phyloP scores from a whole-genome alignment of 2,888 invertebrate species.

The Drosophila sordidapex region DNA sequence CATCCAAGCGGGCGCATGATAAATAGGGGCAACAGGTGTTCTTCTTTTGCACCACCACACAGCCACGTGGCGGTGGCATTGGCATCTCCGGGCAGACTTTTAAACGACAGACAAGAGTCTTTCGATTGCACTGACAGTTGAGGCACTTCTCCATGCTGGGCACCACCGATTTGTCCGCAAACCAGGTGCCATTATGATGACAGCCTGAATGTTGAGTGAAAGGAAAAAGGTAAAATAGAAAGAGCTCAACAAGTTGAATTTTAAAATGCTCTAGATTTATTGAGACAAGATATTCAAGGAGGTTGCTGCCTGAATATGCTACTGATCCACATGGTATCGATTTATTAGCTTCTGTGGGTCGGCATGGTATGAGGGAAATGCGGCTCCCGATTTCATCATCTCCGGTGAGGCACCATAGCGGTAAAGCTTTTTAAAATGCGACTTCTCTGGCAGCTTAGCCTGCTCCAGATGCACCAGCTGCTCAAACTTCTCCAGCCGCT shows the following conservation, averaged over 20 bases:
- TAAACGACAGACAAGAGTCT: slow-evolving; percentile 91
- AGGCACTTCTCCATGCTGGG: slow-evolving; percentile 91
- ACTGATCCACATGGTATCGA: slow-evolving; percentile 8
- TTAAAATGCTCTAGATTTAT: slow-evolving; percentile 31
- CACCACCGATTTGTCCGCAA: slow-evolving; percentile 88
- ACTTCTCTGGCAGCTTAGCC: not conserved
- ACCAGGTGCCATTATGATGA: slow-evolving; percentile 89
- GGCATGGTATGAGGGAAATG: slow-evolving; percentile 44
- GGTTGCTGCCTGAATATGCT: not conserved
- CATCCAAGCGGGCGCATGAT: slow-evolving; percentile 88
- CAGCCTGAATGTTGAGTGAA: slow-evolving; percentile 86
- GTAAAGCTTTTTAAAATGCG: slow-evolving; percentile 5
- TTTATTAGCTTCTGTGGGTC: slow-evolving; percentile 21
- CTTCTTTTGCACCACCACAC: slow-evolving; percentile 89
- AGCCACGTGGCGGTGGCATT: slow-evolving; percentile 90
- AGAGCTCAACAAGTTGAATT: not conserved
- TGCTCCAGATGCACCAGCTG: not conserved
- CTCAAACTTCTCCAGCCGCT: not conserved
- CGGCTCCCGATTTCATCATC: slow-evolving; percentile 37
- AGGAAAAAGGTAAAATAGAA: not conserved
- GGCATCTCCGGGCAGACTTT: slow-evolving; percentile 91
- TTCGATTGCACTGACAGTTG: slow-evolving; percentile 90
- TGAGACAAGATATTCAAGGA: not conserved
- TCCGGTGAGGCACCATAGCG: slow-evolving; percentile 46
- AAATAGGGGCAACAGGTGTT: slow-evolving; percentile 92